Percentiles rank a stretch among this genome's conserved stretches.
Evolutionary conservation across 2,797 vertebrate genomes (phyloP).

Genomic region (Anabacerthia variegaticeps): DNA sequence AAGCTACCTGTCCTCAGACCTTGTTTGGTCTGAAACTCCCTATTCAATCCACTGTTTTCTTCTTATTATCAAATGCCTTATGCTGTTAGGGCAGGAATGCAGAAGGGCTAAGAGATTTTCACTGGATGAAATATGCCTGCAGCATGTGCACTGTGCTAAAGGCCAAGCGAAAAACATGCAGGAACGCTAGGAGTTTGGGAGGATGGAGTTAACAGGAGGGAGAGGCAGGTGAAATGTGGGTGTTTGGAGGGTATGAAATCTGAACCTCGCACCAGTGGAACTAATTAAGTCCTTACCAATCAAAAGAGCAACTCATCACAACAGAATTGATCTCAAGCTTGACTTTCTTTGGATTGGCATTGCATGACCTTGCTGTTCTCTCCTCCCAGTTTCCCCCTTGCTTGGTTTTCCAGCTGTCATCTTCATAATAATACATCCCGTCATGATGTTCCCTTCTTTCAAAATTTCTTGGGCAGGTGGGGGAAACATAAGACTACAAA

Average conservation of each 20-base stretch:
- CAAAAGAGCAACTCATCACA: neutral
- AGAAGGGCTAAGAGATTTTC: neutral
- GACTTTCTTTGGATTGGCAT: neutral
- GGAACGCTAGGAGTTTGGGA: neutral
- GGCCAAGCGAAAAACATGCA: fast-evolving
- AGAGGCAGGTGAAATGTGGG: neutral
- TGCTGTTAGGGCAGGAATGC: neutral
- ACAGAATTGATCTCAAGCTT: neutral
- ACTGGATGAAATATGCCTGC: neutral
- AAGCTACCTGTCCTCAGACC: neutral
- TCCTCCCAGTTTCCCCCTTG: neutral
- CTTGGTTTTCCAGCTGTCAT: neutral
- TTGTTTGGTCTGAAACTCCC: neutral
- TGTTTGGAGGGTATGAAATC: neutral
- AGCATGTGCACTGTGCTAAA: neutral
- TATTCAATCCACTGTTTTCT: neutral
- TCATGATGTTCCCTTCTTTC: neutral
- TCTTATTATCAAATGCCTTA: neutral
- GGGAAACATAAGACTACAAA: fast-evolving
- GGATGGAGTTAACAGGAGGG: neutral
- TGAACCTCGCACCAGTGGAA: neutral
- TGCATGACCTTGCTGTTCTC: neutral
- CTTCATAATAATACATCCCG: neutral
- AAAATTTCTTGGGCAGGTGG: fast-evolving
- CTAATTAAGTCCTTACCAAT: neutral